phyloP scores from a whole-genome alignment of 2,797 vertebrate genomes.

The Amniataba percoides region DNA sequence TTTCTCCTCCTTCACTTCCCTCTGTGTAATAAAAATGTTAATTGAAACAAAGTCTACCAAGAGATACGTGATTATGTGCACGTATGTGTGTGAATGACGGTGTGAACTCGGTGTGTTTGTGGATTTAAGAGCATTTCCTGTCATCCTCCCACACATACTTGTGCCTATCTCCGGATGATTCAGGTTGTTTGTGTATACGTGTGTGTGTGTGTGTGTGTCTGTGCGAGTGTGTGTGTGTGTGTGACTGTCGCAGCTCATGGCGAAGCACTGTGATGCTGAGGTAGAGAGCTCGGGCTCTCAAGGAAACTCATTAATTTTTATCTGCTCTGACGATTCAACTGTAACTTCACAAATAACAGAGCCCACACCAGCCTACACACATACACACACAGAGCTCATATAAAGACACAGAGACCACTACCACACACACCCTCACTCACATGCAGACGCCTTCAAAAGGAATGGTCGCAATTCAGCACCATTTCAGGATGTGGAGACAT shows the following conservation, averaged over 20 bases:
- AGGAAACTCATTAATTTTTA: conserved; percentile 84
- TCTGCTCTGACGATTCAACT: conserved; percentile 79
- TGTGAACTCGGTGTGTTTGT: conserved; percentile 42
- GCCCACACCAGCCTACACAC: conserved; percentile 9
- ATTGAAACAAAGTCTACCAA: conserved; percentile 81
- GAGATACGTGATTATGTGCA: conserved; percentile 66
- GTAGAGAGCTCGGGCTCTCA: conserved; percentile 65
- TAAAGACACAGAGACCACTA: conserved; percentile 18
- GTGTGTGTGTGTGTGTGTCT: conserved; percentile 22
- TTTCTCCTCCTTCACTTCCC: conserved; percentile 47
- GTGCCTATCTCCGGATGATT: conserved; percentile 39
- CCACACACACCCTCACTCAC: not conserved
- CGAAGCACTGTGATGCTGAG: conserved; percentile 48
- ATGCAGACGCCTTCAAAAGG: not conserved
- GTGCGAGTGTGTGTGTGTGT: conserved; percentile 19
- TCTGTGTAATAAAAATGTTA: conserved; percentile 82
- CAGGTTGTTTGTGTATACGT: conserved; percentile 25
- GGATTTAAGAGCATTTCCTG: conserved; percentile 56
- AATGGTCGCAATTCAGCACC: conserved; percentile 7
- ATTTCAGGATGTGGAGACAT: not conserved
- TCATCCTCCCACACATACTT: conserved; percentile 48
- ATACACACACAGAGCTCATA: conserved; percentile 12
- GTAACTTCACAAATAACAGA: conserved; percentile 79
- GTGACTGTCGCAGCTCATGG: conserved; percentile 27
- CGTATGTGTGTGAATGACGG: conserved; percentile 20